These are phyloP conservation scores for Gambusia holbrooki DNA, from an alignment of 2,113 vertebrate genomes.

Conservation along the genomic window DNA sequence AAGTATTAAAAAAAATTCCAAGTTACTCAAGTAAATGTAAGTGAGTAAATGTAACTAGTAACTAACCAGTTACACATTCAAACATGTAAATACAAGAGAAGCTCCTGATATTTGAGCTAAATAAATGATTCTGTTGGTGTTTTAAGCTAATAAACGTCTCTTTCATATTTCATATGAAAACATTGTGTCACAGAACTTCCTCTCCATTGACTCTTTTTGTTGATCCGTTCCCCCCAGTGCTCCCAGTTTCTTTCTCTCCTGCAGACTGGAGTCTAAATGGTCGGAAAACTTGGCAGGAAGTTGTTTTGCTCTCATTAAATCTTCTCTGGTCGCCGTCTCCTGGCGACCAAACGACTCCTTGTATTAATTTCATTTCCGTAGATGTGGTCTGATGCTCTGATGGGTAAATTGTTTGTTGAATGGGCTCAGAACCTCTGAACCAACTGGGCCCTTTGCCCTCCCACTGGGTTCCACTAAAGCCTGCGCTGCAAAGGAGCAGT, in stretches of 20 bases:
- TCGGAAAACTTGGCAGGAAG: neutral
- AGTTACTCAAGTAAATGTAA: too few species aligned
- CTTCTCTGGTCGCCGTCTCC: constrained; percentile 3
- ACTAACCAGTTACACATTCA: too few species aligned
- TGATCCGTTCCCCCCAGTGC: neutral
- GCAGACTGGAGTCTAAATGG: neutral
- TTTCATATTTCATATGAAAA: neutral
- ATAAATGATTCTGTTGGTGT: neutral
- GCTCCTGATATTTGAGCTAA: neutral
- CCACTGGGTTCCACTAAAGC: neutral
- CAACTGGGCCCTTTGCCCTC: neutral
- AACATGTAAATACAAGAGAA: neutral
- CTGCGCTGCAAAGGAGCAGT: neutral
- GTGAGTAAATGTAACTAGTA: too few species aligned
- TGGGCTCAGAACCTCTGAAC: neutral
- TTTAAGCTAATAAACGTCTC: neutral
- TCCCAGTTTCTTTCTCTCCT: neutral
- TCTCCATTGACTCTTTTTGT: neutral
- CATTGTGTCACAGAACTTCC: neutral
- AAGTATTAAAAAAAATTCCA: too few species aligned
- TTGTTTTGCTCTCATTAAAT: neutral
- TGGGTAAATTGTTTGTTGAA: neutral
- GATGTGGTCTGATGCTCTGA: neutral
- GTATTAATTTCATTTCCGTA: neutral
- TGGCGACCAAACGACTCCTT: neutral